phyloP scores from a whole-genome alignment of 2,888 invertebrate genomes.

The Ormyrus pomaceus region DNA sequence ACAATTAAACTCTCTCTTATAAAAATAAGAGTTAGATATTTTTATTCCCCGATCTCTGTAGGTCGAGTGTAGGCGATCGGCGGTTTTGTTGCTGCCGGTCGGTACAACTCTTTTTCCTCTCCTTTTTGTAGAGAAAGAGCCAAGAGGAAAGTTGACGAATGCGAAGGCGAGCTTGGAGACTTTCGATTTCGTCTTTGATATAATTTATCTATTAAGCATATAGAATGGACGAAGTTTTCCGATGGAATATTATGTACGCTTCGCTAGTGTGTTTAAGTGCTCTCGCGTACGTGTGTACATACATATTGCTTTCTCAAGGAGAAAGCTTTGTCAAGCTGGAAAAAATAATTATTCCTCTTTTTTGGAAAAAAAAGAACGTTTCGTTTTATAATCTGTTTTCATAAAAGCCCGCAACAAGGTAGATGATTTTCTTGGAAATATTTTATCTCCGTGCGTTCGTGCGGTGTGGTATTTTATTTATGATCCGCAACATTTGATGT shows the following conservation, averaged over 20 bases:
- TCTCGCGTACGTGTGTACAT: background rate
- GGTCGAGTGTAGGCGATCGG: background rate
- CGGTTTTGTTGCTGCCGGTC: no score
- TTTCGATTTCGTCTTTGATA: constrained; percentile 45
- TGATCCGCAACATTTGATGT: no score
- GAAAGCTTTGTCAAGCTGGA: constrained; percentile 49
- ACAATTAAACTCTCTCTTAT: no score
- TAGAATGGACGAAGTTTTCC: constrained; percentile 11
- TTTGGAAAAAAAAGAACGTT: no score
- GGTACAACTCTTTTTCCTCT: background rate
- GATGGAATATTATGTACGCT: constrained; percentile 4
- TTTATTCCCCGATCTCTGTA: no score
- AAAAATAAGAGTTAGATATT: no score
- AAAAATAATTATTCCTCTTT: constrained; percentile 48
- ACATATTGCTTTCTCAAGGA: constrained; percentile 47
- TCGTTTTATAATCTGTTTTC: no score
- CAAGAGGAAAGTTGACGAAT: constrained; percentile 34
- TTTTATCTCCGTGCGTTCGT: no score
- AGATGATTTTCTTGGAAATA: no score
- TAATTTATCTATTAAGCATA: constrained; percentile 36
- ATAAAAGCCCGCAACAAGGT: no score
- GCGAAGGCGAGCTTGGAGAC: constrained; percentile 4
- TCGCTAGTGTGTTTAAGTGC: background rate
- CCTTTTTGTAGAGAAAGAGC: constrained; percentile 3
- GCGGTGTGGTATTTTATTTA: no score